Percentiles rank a stretch among this genome's conserved stretches.
These are phyloP conservation scores for Oriolus oriolus DNA, from an alignment of 2,113 vertebrate species.

Conservation along the genomic window DNA sequence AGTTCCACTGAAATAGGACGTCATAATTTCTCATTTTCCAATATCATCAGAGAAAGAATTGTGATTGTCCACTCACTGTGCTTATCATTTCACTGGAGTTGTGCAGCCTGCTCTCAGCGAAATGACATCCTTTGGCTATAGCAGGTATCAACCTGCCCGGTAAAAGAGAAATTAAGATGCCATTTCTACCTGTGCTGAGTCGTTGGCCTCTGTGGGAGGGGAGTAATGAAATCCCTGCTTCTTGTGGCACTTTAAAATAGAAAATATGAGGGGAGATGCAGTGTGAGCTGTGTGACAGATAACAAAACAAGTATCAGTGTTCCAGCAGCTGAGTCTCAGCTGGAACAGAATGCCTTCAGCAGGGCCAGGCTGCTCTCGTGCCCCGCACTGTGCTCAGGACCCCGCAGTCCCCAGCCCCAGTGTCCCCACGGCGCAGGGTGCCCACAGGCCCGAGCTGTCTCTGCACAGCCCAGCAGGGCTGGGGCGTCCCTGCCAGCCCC, in stretches of 20 bases:
- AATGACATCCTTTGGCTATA: background rate
- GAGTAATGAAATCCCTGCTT: background rate
- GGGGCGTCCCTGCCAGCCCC: background rate
- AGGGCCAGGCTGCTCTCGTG: background rate
- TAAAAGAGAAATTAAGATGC: slow-evolving; percentile 10
- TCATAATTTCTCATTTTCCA: slow-evolving; percentile 12
- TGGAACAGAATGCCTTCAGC: background rate
- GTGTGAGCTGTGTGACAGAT: background rate
- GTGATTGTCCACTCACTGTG: background rate
- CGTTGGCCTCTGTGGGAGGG: slow-evolving; percentile 17
- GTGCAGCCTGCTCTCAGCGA: background rate
- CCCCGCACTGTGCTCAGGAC: background rate
- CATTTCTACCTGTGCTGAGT: background rate
- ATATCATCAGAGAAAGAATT: background rate
- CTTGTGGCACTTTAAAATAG: background rate
- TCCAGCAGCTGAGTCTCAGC: background rate
- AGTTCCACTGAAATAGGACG: background rate
- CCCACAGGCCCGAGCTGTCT: background rate
- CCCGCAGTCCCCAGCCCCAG: rapidly evolving
- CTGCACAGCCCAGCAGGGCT: too few species aligned
- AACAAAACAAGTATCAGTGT: background rate
- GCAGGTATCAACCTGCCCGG: background rate
- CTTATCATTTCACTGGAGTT: background rate
- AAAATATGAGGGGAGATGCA: background rate
- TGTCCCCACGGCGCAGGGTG: background rate